Evolutionary conservation across 1,140 invertebrate genomes (phyloP), one percentile per base, ranked within the genome.

Genomic region (Heliconius hewitsoni): DNA sequence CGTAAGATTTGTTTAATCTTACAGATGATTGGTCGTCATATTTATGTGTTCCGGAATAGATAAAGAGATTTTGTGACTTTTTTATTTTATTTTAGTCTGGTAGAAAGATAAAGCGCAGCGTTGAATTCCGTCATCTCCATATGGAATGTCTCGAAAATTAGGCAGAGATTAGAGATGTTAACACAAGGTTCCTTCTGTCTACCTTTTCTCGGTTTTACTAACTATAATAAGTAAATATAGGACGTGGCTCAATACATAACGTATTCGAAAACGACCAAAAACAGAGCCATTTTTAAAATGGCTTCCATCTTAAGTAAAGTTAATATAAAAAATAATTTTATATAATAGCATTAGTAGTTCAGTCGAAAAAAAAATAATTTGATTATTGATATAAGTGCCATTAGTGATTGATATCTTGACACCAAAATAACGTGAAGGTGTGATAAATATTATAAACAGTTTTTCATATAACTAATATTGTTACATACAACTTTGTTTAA

Each of bases 381-480:
- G 60, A 66, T 66, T 66, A 66, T 30, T 27, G 3, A 11, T 16
- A 66, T 66, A 66, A 66, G 19, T 66, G 27, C 60, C 60, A 16
- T 60, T 60, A 27, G 19, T 66, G 60, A 66, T 66, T 66, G 23
- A 66, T 66, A 30, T 66, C 60, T 66, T 66, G 60, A 66, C 60
- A 66, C 60, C 4, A 16, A 66, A 27, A 4, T 66, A 30, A 66
- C 60, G 60, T 66, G 27, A 30, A 66, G 60, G 60, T 66, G 60
- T 6, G 60, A 18, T 66, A 30, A 66, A 66, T 66, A 30, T 66
- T 66, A 66, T 16, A 66, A 66, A 30, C 60, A 66, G 60, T 30
- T 66, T 66, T 66, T 66, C n/a, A 8, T 3, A 11, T 9, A 1
- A 30, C 23, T 16, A 23, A 23, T 66, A 66, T 11, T 1, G 2